Evolutionary conservation across 2,113 vertebrate species (phyloP).

Genomic region (Heptranchias perlo): DNA sequence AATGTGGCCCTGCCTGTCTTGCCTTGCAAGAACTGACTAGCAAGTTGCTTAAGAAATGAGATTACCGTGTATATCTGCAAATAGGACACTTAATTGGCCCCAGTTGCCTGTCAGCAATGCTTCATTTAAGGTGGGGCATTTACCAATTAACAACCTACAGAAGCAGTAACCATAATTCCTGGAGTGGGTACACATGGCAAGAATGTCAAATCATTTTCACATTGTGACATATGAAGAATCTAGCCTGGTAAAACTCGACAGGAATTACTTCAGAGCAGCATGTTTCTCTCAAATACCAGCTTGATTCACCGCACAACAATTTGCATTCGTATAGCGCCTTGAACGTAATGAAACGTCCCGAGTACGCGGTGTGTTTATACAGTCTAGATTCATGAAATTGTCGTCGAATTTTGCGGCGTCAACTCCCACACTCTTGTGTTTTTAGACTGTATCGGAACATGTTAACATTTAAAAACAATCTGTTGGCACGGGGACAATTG

Average conservation of each 20-base stretch:
- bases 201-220: background rate
- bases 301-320: no score
- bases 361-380: background rate
- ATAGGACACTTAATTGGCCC: background rate
- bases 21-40: constrained; percentile 16
- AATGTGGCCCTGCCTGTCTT: constrained; percentile 31
- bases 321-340: background rate
- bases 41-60: background rate
- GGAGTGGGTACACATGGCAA: background rate
- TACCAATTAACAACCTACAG: background rate
- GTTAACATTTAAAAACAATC: background rate
- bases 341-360: background rate
- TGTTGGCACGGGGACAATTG: background rate
- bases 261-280: background rate
- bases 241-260: background rate
- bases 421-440: background rate
- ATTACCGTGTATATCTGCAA: background rate
- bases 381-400: background rate
- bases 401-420: background rate
- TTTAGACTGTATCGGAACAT: background rate
- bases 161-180: background rate
- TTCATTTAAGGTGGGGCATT: background rate
- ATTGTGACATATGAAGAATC: background rate
- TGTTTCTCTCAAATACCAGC: background rate
- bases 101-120: constrained; percentile 4